Conservation (phyloP, 2,113 vertebrate species). For the Mesoclemmys tuberculata region DNA sequence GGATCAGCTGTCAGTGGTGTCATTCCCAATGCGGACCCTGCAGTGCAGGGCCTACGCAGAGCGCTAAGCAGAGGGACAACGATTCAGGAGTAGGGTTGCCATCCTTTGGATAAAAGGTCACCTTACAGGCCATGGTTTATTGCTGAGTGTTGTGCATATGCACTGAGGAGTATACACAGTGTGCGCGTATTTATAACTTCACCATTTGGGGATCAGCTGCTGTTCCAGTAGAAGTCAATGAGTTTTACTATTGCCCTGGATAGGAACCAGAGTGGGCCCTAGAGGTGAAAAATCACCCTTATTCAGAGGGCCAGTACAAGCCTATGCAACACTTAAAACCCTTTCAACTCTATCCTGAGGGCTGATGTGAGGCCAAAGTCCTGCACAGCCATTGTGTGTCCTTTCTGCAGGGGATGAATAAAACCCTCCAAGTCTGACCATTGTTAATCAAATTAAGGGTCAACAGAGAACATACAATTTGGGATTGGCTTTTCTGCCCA, state of each 20-base stretch:
- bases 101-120: conserved; percentile 69
- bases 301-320: background rate
- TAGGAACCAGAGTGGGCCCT: background rate
- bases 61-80: conserved; percentile 46
- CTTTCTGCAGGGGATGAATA: background rate
- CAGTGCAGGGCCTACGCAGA: conserved; percentile 75
- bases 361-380: background rate
- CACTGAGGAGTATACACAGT: background rate
- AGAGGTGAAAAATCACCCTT: background rate
- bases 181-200: background rate
- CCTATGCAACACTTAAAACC: background rate
- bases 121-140: background rate
- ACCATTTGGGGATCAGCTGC: background rate
- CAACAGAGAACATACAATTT: background rate
- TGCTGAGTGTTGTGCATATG: background rate
- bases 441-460: background rate
- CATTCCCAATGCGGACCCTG: conserved; percentile 54
- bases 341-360: background rate
- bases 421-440: background rate
- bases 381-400: background rate
- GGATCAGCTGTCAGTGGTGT: background rate
- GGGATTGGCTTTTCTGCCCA: background rate
- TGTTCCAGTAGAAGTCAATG: background rate
- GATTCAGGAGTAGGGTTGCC: conserved; percentile 22
- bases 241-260: background rate